Evolutionary conservation across 2,888 invertebrate species (phyloP), one percentile per base, ranked within the genome.

Genomic region (Drosophila mimetica): DNA sequence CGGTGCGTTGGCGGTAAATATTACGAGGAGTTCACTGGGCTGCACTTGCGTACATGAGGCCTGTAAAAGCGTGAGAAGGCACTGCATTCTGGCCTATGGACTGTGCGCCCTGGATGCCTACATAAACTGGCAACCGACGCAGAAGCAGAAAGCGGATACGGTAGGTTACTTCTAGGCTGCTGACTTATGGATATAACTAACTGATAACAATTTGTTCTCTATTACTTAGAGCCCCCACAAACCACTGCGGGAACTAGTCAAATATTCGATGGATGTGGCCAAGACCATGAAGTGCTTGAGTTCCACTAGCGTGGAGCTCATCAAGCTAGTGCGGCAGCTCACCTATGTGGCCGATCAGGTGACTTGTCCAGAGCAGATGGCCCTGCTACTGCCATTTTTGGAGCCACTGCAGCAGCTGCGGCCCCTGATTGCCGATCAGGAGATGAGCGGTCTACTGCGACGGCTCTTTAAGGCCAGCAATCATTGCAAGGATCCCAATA

Each of bases 41-140:
- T 28, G 66, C 30, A 63, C 32, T 13, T 91, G 90, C 54, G 4
- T 2, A 4, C 73, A 44, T 11, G 65, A 72, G 28, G 25, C 32
- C 6, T 91, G 91, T 37, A 78, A 77, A 1, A 89, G 90, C 20
- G 60, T 79, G 1, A 70, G 90, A 1, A 89, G 90, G 16, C 90
- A 91, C 60, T 76, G 85, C n/a, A 81, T 87, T 13, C 65, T 89
- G 13, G 67, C 75, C 4, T 67, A 88, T 4, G 79, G 86, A 3
- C 51, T 70, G 30, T 71, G 76, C 9, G 77, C 88, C 7, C 14
- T 88, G n/a, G 42, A 22, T 2, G 77, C 85, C 8, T 85, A 78
- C 57, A 74, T 59, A 32, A 67, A 57, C 25, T 81, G 81, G 77
- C 42, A 69, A n/a, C 59, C 57, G 1, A 25, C 48, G n/a, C 14